These are phyloP conservation scores for Drosophila phalerata DNA, from an alignment of 2,888 invertebrate genomes.

Conservation along the genomic window DNA sequence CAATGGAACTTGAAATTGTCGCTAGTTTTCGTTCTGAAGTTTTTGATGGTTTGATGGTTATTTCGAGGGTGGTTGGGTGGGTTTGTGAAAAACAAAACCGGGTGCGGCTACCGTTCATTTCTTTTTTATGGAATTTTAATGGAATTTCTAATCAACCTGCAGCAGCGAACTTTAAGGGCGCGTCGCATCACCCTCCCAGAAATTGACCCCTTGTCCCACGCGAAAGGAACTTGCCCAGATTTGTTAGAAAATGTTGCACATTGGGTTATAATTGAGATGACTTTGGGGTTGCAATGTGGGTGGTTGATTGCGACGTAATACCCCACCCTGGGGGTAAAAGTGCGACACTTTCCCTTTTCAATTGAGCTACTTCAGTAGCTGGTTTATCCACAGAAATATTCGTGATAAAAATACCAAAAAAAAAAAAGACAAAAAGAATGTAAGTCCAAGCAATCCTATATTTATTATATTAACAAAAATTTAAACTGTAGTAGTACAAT, in stretches of 20 bases:
- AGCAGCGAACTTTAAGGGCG: constrained; percentile 51
- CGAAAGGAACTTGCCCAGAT: constrained; percentile 58
- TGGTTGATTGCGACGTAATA: constrained; percentile 18
- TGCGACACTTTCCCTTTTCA: constrained; percentile 75
- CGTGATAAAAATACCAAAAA: constrained; percentile 50
- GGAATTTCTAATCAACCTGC: constrained; percentile 81
- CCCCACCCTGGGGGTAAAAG: constrained; percentile 23
- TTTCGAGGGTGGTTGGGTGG: constrained; percentile 7
- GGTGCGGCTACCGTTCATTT: constrained; percentile 59
- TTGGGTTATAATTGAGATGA: constrained; percentile 42
- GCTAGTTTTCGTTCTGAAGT: constrained; percentile 34
- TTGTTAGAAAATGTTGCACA: constrained; percentile 69
- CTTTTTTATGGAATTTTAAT: constrained; percentile 76
- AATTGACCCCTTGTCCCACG: constrained; percentile 12
- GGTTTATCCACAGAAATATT: constrained; percentile 45
- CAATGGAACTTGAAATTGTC: constrained; percentile 55
- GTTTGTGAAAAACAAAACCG: constrained; percentile 31
- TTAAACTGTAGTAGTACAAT: too few relatives aligned
- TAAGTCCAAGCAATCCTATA: too few relatives aligned
- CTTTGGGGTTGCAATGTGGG: constrained; percentile 44
- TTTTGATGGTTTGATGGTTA: constrained; percentile 17
- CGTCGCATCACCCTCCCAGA: constrained; percentile 50
- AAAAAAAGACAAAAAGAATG: neutral
- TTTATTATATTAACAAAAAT: too few relatives aligned
- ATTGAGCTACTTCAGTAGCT: constrained; percentile 63